Conservation (phyloP, 1,140 invertebrate species). For the Trichonephila inaurata region DNA sequence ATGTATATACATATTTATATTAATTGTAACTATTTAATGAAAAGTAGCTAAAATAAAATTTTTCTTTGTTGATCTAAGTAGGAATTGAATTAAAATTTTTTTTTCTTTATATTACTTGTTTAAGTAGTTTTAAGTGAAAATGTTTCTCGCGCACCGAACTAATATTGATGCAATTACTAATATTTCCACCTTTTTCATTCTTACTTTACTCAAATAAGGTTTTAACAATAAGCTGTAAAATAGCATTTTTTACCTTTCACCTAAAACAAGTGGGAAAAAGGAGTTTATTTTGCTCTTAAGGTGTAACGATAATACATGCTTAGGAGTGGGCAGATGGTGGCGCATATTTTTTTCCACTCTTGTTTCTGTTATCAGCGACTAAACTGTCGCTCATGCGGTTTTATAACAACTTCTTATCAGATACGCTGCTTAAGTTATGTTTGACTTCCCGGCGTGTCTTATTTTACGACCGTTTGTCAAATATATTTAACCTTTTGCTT, state of each 20-base stretch:
- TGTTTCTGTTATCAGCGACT: neutral
- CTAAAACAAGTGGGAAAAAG: neutral
- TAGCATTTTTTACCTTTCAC: neutral
- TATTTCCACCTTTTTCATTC: neutral
- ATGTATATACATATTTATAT: too few species aligned
- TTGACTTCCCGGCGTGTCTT: neutral
- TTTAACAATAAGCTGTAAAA: neutral
- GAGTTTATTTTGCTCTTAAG: neutral
- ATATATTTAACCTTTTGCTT: neutral
- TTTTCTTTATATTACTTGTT: too few species aligned
- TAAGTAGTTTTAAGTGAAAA: too few species aligned
- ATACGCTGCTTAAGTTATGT: constrained; percentile 1
- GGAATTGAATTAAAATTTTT: too few species aligned
- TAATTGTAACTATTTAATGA: too few species aligned
- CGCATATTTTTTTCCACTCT: neutral
- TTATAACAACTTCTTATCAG: constrained; percentile 11
- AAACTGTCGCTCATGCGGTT: constrained; percentile 7
- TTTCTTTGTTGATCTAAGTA: too few species aligned
- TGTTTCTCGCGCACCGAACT: too few species aligned
- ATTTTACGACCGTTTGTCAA: constrained; percentile 29
- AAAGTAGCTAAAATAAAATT: too few species aligned
- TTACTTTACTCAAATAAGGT: neutral
- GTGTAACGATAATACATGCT: constrained; percentile 6
- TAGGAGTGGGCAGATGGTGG: neutral
- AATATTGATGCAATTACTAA: neutral